Conservation (phyloP, 2,113 vertebrate species). For the Sitta europaea region DNA sequence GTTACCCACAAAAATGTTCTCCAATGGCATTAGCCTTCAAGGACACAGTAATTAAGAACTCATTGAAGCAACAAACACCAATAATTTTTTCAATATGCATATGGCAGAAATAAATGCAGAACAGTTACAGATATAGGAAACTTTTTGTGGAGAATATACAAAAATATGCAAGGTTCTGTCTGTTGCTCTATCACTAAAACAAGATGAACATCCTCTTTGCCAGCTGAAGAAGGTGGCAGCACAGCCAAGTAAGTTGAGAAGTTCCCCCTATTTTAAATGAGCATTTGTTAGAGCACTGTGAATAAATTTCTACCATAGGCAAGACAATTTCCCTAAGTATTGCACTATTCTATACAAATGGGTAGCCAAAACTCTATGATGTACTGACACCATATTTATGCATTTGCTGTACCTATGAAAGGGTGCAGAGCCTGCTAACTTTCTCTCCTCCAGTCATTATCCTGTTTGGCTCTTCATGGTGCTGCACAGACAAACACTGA, state of each 20-base stretch:
- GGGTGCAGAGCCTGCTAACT: neutral
- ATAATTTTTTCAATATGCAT: neutral
- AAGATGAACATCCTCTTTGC: neutral
- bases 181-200: neutral
- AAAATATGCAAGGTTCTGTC: neutral
- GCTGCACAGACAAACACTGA: neutral
- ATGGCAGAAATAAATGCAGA: neutral
- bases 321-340: neutral
- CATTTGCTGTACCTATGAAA: neutral
- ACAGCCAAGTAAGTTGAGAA: neutral
- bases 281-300: neutral
- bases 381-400: neutral
- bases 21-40: neutral
- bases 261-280: neutral
- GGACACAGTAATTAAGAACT: neutral
- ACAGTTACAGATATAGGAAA: neutral
- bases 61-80: neutral
- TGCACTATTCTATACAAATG: neutral
- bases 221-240: neutral
- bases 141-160: neutral
- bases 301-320: neutral
- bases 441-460: neutral
- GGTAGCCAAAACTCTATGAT: neutral
- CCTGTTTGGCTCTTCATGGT: neutral
- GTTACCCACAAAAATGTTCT: neutral